Evolutionary conservation across 2,113 vertebrate species (phyloP).

Genomic region (Hylia prasina): DNA sequence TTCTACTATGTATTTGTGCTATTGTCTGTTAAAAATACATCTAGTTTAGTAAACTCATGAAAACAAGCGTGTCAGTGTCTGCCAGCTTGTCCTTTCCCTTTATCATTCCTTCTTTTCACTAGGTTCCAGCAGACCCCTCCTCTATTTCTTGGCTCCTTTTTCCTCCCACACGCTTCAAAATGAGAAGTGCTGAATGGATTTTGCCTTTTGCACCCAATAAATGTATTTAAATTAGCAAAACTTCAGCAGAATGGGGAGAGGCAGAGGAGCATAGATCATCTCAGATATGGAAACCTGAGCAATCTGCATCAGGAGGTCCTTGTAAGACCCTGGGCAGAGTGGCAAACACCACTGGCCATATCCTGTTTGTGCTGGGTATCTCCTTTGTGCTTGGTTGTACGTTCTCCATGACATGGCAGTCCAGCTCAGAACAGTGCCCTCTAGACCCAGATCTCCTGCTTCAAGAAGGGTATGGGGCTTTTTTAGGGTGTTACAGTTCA

Average conservation of each 20-base stretch:
- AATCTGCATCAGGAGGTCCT: background rate
- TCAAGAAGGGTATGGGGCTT: background rate
- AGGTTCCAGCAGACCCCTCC: background rate
- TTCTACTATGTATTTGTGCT: background rate
- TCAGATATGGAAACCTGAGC: background rate
- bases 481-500: background rate
- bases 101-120: background rate
- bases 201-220: background rate
- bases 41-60: background rate
- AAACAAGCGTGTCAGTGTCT: background rate
- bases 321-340: background rate
- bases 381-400: background rate
- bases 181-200: background rate
- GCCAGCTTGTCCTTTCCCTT: background rate
- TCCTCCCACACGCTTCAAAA: background rate
- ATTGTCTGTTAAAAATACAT: background rate
- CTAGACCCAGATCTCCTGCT: background rate
- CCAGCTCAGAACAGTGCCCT: background rate
- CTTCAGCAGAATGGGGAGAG: background rate
- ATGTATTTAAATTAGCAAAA: background rate
- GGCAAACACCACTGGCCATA: background rate
- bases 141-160: background rate
- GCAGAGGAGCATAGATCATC: background rate
- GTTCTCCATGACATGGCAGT: background rate
- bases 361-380: background rate